These are phyloP conservation scores for Eristalinus sepulchralis DNA, from an alignment of 2,888 invertebrate genomes.

Conservation along the genomic window DNA sequence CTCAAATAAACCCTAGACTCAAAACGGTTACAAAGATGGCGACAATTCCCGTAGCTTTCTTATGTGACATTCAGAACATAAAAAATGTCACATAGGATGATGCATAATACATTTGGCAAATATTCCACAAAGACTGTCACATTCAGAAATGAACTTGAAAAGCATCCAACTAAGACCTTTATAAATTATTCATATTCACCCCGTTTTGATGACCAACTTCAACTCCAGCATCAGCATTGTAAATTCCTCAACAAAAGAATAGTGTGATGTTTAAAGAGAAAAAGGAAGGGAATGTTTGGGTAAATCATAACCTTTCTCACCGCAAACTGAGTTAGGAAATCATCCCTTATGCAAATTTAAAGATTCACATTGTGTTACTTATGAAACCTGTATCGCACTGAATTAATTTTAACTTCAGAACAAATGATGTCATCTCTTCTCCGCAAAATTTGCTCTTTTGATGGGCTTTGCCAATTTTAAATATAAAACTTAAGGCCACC, in stretches of 20 bases:
- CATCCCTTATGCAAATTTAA: slow-evolving; percentile 1
- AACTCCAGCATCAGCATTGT: neutral
- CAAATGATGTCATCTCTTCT: neutral
- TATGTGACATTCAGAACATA: too few species aligned
- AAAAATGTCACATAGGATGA: too few species aligned
- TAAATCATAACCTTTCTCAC: neutral
- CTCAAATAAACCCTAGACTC: too few species aligned
- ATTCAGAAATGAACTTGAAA: neutral
- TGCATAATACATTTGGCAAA: neutral
- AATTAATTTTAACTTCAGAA: too few species aligned
- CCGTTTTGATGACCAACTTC: neutral
- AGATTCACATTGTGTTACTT: neutral
- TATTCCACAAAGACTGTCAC: neutral
- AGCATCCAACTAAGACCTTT: neutral
- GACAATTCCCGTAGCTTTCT: too few species aligned
- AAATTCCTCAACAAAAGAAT: neutral
- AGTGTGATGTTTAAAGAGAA: neutral
- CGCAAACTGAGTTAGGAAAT: neutral
- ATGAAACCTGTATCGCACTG: too few species aligned
- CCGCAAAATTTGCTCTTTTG: too few species aligned
- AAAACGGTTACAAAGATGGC: too few species aligned
- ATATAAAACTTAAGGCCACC: neutral
- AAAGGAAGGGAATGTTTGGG: neutral
- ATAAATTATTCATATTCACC: slow-evolving; percentile 27
- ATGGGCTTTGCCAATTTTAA: neutral